phyloP scores from a whole-genome alignment of 1,140 invertebrate genomes.

The Gonioctena quinquepunctata region DNA sequence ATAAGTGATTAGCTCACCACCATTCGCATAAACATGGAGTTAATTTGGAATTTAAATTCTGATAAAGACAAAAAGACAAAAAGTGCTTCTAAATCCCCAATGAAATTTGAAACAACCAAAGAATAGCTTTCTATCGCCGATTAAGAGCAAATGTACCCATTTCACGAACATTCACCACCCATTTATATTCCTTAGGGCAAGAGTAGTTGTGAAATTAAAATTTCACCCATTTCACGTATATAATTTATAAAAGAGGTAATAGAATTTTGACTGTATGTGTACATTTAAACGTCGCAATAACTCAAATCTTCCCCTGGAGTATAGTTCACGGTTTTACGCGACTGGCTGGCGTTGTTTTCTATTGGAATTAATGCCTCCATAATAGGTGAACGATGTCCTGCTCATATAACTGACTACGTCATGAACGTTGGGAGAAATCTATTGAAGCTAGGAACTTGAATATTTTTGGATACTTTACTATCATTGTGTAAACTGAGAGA shows the following conservation, averaged over 20 bases:
- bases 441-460: too few relatives aligned
- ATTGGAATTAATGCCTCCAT: background rate
- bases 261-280: constrained; percentile 38
- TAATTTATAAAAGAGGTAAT: constrained; percentile 23
- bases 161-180: background rate
- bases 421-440: too few relatives aligned
- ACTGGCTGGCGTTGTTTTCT: background rate
- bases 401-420: too few relatives aligned
- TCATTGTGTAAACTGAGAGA: too few relatives aligned
- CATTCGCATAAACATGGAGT: too few relatives aligned
- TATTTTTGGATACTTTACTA: too few relatives aligned
- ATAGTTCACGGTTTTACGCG: constrained; percentile 15
- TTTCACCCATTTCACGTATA: background rate
- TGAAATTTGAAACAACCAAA: background rate
- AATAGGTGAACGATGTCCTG: background rate
- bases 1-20: too few relatives aligned
- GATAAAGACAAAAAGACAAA: too few relatives aligned
- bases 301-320: constrained; percentile 21
- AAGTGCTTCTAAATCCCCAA: too few relatives aligned
- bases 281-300: constrained; percentile 37
- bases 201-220: constrained; percentile 4
- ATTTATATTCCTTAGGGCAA: background rate
- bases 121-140: background rate
- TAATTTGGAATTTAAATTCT: too few relatives aligned
- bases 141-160: background rate